These are phyloP conservation scores for Melipona bicolor DNA, from an alignment of 2,888 invertebrate species.

Conservation along the genomic window DNA sequence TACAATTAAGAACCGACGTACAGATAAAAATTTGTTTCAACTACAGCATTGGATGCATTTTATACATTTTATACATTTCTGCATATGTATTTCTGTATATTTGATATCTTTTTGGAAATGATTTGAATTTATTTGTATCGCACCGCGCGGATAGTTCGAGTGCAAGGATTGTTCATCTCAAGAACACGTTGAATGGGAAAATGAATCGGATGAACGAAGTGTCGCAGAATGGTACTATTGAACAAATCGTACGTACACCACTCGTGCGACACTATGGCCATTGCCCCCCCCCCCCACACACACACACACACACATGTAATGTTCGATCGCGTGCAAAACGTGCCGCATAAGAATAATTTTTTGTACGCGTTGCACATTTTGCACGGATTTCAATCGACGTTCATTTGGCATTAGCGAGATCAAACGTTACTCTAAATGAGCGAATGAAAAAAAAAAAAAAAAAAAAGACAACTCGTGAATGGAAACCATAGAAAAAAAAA, in stretches of 20 bases:
- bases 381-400: conserved; percentile 21
- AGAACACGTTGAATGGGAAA: conserved; percentile 1
- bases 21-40: too few species aligned
- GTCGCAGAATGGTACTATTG: conserved; percentile 39
- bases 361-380: conserved; percentile 69
- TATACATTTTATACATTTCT: too few species aligned
- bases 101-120: too few species aligned
- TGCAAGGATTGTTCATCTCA: not conserved
- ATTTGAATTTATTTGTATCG: not conserved
- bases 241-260: conserved; percentile 38
- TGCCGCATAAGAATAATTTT: conserved; percentile 69
- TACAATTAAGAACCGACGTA: too few species aligned
- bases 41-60: too few species aligned
- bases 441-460: not conserved
- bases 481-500: not conserved
- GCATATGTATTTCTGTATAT: too few species aligned
- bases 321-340: conserved; percentile 53
- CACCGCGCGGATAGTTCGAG: too few species aligned
- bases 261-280: conserved; percentile 16
- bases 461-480: not conserved
- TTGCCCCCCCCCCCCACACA: too few species aligned
- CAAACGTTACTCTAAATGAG: not conserved
- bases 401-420: not conserved
- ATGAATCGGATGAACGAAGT: conserved; percentile 4
- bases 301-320: too few species aligned